These are phyloP conservation scores for Tethya wilhelma DNA, from an alignment of 37 sponge, comb jelly and placozoan species.

Conservation along the genomic window DNA sequence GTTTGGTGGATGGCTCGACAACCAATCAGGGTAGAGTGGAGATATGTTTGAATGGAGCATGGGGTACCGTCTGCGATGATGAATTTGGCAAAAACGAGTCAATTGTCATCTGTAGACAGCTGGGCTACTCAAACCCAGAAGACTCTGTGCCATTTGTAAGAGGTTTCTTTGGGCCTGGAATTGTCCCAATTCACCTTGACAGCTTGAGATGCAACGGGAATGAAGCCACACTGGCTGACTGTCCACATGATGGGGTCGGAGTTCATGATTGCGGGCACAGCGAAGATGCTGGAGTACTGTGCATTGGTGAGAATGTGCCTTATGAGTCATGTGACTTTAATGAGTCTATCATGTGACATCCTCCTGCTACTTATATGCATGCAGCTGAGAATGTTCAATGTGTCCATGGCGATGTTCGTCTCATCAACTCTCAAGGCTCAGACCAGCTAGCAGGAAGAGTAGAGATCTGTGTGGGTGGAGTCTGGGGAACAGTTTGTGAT, in stretches of 20 bases:
- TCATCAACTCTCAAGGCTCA: too few species aligned
- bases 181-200: slow-evolving; percentile 22
- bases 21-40: slow-evolving; percentile 9
- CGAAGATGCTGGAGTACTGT: slow-evolving; percentile 47
- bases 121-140: neutral
- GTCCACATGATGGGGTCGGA: slow-evolving; percentile 14
- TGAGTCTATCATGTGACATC: too few species aligned
- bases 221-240: slow-evolving; percentile 17
- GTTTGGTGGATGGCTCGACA: neutral
- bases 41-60: neutral
- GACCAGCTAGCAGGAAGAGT: neutral
- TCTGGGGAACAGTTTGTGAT: slow-evolving; percentile 10
- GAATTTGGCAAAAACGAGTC: neutral
- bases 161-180: slow-evolving; percentile 20
- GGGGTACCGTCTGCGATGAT: slow-evolving; percentile 25
- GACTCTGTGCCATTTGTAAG: neutral
- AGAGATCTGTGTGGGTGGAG: neutral
- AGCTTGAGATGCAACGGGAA: slow-evolving; percentile 9
- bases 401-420: slow-evolving; percentile 17
- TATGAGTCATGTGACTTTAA: too few species aligned
- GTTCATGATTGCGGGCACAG: slow-evolving; percentile 19
- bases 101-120: slow-evolving; percentile 8
- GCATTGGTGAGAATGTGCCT: slow-evolving; percentile 37
- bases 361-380: too few species aligned
- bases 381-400: too few species aligned